These are phyloP conservation scores for Cosmia pyralina DNA, from an alignment of 2,888 invertebrate genomes.

Conservation along the genomic window DNA sequence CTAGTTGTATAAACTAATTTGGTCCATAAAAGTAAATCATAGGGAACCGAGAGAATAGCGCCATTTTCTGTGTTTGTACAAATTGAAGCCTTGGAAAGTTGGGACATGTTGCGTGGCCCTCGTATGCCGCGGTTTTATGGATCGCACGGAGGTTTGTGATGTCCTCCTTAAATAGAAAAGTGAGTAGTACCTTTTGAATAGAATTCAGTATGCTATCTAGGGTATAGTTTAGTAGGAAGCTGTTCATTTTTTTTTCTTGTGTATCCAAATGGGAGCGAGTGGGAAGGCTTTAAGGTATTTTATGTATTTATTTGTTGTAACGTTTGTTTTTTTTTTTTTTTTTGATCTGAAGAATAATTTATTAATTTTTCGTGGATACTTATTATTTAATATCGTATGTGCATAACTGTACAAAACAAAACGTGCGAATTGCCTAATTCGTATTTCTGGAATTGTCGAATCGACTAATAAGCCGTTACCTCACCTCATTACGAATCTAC, in stretches of 20 bases:
- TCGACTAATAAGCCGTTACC: not conserved
- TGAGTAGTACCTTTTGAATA: too few species aligned
- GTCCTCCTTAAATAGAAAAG: not conserved
- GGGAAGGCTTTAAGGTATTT: not conserved
- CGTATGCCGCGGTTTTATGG: not conserved
- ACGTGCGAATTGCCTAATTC: too few species aligned
- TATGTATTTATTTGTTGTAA: not conserved
- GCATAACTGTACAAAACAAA: too few species aligned
- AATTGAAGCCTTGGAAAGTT: conserved; percentile 9
- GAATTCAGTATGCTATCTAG: not conserved
- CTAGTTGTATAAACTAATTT: not conserved
- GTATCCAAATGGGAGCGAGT: not conserved
- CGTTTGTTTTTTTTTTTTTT: not conserved
- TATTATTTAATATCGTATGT: too few species aligned
- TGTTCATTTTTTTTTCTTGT: not conserved
- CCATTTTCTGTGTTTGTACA: conserved; percentile 13
- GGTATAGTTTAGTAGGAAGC: not conserved
- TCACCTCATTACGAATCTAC: not conserved
- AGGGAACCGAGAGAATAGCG: not conserved
- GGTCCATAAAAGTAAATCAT: not conserved
- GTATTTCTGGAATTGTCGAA: too few species aligned
- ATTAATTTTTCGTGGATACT: too few species aligned
- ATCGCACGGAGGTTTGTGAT: not conserved
- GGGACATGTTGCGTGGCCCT: not conserved
- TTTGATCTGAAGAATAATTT: too few species aligned